These are phyloP conservation scores for Halictus quadricinctus DNA, from an alignment of 2,888 invertebrate genomes.

Conservation along the genomic window DNA sequence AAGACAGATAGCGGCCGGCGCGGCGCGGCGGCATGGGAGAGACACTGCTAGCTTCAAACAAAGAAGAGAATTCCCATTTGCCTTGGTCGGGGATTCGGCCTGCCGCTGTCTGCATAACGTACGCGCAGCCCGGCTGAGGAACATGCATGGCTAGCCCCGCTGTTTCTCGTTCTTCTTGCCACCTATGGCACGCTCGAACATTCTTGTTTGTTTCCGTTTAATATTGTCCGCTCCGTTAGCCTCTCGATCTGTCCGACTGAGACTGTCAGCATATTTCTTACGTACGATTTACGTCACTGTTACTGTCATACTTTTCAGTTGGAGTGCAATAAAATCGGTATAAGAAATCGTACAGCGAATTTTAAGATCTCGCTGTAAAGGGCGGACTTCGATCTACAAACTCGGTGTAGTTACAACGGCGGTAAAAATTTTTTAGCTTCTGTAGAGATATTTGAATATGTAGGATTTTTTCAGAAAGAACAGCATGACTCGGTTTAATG, in stretches of 20 bases:
- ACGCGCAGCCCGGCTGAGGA: not conserved
- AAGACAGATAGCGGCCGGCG: slow-evolving; percentile 47
- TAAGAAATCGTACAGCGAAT: not conserved
- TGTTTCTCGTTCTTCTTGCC: not conserved
- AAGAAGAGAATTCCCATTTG: slow-evolving; percentile 60
- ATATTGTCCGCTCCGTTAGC: not conserved
- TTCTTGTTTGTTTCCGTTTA: not conserved
- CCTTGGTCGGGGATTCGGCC: slow-evolving; percentile 8
- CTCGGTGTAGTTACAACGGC: not conserved
- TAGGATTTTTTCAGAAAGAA: not conserved
- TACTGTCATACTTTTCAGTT: not conserved
- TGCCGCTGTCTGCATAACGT: slow-evolving; percentile 24
- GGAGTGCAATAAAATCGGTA: not conserved
- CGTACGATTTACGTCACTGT: not conserved
- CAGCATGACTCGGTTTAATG: not conserved
- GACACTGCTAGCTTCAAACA: not conserved
- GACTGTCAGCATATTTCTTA: not conserved
- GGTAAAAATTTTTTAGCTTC: not conserved
- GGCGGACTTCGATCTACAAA: not conserved
- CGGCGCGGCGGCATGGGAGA: not conserved
- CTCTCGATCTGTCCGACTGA: not conserved
- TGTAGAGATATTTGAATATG: not conserved
- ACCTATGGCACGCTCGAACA: not conserved
- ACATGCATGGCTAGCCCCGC: not conserved
- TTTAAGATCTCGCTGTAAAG: not conserved